A percentile compares a stretch with the other conserved stretches of the same genome.
Evolutionary conservation across 2,888 invertebrate genomes (phyloP).

Genomic region (Itoplectis maculator): DNA sequence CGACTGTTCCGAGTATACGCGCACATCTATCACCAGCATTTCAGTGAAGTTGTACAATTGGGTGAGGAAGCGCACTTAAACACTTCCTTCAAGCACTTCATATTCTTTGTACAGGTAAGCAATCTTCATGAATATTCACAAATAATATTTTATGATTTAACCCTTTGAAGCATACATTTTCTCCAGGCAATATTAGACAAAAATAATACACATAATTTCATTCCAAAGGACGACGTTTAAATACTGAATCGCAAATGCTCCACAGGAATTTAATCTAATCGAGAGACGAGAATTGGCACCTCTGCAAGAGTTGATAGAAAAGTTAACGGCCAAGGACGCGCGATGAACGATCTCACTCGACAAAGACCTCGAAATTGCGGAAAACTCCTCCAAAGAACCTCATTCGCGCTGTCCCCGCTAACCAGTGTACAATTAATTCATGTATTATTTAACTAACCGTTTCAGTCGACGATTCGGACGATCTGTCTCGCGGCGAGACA

Average conservation of each 20-base stretch:
- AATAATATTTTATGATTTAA: not conserved
- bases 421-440: constrained; percentile 71
- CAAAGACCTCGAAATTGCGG: constrained; percentile 55
- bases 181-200: no score
- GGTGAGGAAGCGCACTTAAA: constrained; percentile 99
- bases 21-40: constrained; percentile 99
- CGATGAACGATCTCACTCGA: constrained; percentile 87
- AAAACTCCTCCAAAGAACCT: constrained; percentile 83
- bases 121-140: not conserved
- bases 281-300: constrained; percentile 98
- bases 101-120: constrained; percentile 95
- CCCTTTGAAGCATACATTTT: no score
- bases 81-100: constrained; percentile 99
- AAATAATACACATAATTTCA: no score
- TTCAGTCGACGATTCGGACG: constrained; percentile 69
- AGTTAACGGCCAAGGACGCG: constrained; percentile 95
- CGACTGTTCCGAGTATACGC: constrained; percentile 99
- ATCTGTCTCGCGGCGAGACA: constrained; percentile 65
- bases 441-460: constrained; percentile 77
- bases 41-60: constrained; percentile 98
- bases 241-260: constrained; percentile 75
- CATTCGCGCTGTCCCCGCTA: constrained; percentile 69
- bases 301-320: constrained; percentile 98
- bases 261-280: constrained; percentile 98
- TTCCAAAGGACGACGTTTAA: not conserved